Evolutionary conservation across 2,888 invertebrate genomes (phyloP), one percentile per base, ranked within the genome.

Genomic region (Trichogramma evanescens): DNA sequence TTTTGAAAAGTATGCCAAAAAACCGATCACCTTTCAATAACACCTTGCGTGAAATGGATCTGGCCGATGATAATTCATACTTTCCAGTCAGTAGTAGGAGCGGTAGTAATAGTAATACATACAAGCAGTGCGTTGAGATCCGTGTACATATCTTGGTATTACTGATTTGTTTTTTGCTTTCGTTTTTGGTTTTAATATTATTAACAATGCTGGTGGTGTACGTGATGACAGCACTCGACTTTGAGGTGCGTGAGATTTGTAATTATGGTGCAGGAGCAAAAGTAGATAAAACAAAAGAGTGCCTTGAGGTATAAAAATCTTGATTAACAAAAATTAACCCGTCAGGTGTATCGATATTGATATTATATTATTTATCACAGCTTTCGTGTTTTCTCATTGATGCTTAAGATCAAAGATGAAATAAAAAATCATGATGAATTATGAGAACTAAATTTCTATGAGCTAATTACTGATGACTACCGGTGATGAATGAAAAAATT

Each of bases 271-370:
- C 64, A 54, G 38, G 48, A 13, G 38, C 53, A 13, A 56, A 43
- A 57, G 50, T 50, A 26, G 7, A 45, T 7, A 7, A 9, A 43
- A 55, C 44, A 56, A 58, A 59, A 58, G 49, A 50, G 64, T 62
- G 62, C 48, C 38, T 8, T 50, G 44, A 52, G 26, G 2, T 26
- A 2, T 4, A 56, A 56, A 51, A 43, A 39, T 13, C 26, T 49
- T 58, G 38, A 4, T 50, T 40, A 54, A 56, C 44, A 54, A 26
- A 50, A 52, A 62, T 59, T n/a, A 63, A 26, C 26, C 26, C 26
- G 26, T 41, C 13, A 57, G 59, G 57, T 53, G 61, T 55, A 64
- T 54, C 59, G 44, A 64, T 57, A 59, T 62, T 62, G 61, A 64
- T 59, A 62, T 26, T 26, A 26, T 26, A 26, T 26, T 26, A 26